These are phyloP conservation scores for Sphaeridia pumilis DNA, from an alignment of 2,888 invertebrate genomes.

Conservation along the genomic window DNA sequence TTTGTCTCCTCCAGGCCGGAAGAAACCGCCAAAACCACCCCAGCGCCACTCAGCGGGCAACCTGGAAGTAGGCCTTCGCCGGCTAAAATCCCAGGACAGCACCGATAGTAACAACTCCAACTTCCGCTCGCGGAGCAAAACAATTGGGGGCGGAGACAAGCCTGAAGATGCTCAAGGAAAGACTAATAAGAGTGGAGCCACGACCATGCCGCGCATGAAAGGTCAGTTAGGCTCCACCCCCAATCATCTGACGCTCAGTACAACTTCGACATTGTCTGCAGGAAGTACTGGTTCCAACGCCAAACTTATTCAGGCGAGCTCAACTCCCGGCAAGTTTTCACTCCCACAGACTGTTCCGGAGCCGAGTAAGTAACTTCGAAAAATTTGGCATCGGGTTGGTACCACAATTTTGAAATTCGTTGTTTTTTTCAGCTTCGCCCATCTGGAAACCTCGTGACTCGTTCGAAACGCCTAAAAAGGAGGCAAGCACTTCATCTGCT, in stretches of 20 bases:
- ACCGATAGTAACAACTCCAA: conserved; percentile 42
- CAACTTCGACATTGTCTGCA: conserved; percentile 84
- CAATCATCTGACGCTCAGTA: conserved; percentile 85
- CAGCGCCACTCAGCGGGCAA: conserved; percentile 72
- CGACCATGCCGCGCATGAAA: conserved; percentile 41
- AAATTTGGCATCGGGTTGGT: background rate
- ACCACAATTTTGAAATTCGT: background rate
- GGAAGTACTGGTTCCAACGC: conserved; percentile 64
- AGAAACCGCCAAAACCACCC: conserved; percentile 56
- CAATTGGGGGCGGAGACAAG: conserved; percentile 76
- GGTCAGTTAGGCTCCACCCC: conserved; percentile 74
- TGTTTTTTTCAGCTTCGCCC: conserved; percentile 76
- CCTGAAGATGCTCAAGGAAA: conserved; percentile 32
- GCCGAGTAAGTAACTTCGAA: conserved; percentile 26
- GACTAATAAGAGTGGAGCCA: conserved; percentile 39
- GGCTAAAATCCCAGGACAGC: conserved; percentile 38
- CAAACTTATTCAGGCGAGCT: conserved; percentile 43
- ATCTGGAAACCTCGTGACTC: conserved; percentile 95
- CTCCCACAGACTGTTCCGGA: conserved; percentile 35
- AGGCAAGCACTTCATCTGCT: background rate
- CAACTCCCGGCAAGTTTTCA: conserved; percentile 38
- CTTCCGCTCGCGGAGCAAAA: conserved; percentile 78
- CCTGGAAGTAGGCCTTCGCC: conserved; percentile 57
- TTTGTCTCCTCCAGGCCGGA: conserved; percentile 24
- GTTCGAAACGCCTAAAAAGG: conserved; percentile 43